Evolutionary conservation across 2,888 invertebrate genomes (phyloP).

Genomic region (Drosophila nr. perissopoda): DNA sequence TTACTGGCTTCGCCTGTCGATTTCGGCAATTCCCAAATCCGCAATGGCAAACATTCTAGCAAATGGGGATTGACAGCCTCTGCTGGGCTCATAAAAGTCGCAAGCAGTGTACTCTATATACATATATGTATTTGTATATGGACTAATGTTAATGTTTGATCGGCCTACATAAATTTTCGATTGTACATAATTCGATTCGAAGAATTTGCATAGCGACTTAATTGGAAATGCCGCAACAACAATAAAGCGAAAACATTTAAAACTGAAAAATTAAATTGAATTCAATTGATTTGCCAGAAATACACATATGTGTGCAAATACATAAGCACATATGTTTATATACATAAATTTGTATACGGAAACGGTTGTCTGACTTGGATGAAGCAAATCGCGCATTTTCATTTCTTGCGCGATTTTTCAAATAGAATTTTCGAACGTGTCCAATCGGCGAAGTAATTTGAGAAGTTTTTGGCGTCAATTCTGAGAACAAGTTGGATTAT

Average conservation of each 20-base stretch:
- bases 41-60: slow-evolving; percentile 8
- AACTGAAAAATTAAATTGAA: slow-evolving; percentile 58
- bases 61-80: slow-evolving; percentile 20
- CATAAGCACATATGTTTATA: slow-evolving; percentile 1
- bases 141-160: slow-evolving; percentile 22
- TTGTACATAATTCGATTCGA: slow-evolving; percentile 58
- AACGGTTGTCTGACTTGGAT: slow-evolving; percentile 1
- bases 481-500: background rate
- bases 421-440: background rate
- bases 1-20: slow-evolving; percentile 3
- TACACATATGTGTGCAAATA: background rate
- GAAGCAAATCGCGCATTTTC: slow-evolving; percentile 10
- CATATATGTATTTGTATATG: background rate
- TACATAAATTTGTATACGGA: background rate
- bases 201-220: slow-evolving; percentile 54
- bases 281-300: slow-evolving; percentile 58
- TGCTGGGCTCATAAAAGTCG: slow-evolving; percentile 55
- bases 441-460: slow-evolving; percentile 46
- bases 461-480: slow-evolving; percentile 11
- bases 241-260: slow-evolving; percentile 14
- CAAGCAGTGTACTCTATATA: slow-evolving; percentile 12
- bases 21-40: background rate
- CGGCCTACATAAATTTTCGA: slow-evolving; percentile 14
- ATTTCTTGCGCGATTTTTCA: slow-evolving; percentile 43
- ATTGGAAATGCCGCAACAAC: too few species aligned